Base-by-base conservation (phyloP, 2,113 vertebrate species). In the Rhinolophus sinicus region DNA sequence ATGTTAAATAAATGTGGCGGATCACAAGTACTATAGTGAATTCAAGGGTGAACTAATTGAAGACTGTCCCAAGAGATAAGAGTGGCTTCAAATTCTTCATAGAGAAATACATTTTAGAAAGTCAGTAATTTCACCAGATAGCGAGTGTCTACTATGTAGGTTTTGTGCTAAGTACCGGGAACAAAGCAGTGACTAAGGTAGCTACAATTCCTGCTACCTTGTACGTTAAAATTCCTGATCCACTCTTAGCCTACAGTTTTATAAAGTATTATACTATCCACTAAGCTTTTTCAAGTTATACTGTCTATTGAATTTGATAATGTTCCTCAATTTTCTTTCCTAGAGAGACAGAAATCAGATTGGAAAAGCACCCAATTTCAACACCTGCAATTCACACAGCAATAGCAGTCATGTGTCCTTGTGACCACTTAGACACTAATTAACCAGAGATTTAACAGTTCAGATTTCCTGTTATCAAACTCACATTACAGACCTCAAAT, bases 401-500 rank as follows among this genome's bases (percentile, higher is more conserved):
- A 78, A 91, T 60, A 35, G 62, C 26, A 77, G 40, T 82, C 47
- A 33, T 21, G 19, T 8, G 35, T 92, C 77, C 77, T 90, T 81
- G 60, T 93, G 72, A 76, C 86, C 14, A 69, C 72, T 90, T 76
- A 93, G 5, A 75, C 13, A 72, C n/a, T 81, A 88, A 72, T 30
- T 81, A 88, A 58, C 33, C 38, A 78, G 75, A 72, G 40, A 73
- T 56, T 90, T 78, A 95, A 82, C 78, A 78, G 26, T 73, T 86
- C 62, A 91, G 72, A 91, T 90, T 94, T 96, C 72, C 82, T 86
- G 54, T 88, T 83, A 93, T 58, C 88, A 94, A 95, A 78, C 44
- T 86, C 73, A 95, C 21, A 28, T 69, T 82, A 64, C 28, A 80
- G 82, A 89, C 72, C 62, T 78, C 64, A 88, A 78, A 93, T 89